Conservation (phyloP, 2,113 vertebrate species). For the Stictonetta naevosa region DNA sequence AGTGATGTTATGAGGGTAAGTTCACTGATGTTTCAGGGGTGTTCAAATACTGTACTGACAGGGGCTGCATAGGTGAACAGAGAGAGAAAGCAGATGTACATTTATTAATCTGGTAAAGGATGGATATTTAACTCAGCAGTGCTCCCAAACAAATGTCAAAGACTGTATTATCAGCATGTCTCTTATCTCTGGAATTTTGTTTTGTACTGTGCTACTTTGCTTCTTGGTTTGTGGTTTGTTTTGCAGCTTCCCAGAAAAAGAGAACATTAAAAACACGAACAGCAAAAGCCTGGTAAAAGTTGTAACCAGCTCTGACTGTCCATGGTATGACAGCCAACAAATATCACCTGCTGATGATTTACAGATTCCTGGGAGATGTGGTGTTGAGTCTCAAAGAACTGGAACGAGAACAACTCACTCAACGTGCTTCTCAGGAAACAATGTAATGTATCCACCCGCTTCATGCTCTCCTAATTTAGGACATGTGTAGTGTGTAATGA, state of each 20-base stretch:
- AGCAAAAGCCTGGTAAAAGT: background rate
- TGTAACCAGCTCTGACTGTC: background rate
- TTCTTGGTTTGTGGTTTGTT: conserved; percentile 33
- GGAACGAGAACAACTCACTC: conserved; percentile 9
- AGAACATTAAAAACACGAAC: background rate
- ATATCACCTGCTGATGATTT: conserved; percentile 57
- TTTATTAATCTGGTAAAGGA: background rate
- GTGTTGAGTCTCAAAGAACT: conserved; percentile 39
- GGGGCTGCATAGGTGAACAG: background rate
- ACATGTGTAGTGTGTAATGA: background rate
- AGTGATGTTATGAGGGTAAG: background rate
- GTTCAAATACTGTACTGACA: background rate
- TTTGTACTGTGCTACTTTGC: conserved; percentile 3
- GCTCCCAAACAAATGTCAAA: conserved; percentile 32
- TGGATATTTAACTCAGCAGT: conserved; percentile 15
- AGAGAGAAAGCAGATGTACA: background rate
- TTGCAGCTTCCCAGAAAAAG: conserved; percentile 26
- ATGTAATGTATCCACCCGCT: background rate
- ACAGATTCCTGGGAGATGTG: conserved; percentile 40
- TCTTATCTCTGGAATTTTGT: conserved; percentile 58
- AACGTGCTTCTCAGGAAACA: background rate
- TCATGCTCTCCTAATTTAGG: conserved; percentile 30
- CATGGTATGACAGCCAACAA: background rate
- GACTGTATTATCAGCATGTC: conserved; percentile 1
- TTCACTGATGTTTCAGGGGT: background rate